Evolutionary conservation across 2,113 vertebrate genomes (phyloP).

Genomic region (Solea senegalensis): DNA sequence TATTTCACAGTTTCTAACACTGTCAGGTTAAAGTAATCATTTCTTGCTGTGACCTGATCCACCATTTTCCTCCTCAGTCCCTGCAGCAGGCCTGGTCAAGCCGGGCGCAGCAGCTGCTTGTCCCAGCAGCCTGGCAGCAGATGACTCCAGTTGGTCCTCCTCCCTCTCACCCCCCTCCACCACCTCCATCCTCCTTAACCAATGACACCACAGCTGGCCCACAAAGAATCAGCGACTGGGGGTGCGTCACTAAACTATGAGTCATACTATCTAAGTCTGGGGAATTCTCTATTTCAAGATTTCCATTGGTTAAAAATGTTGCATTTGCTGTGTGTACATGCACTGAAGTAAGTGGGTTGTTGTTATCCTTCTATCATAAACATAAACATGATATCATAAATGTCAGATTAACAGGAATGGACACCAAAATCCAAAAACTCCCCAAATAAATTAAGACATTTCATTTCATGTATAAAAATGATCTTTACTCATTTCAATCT

Average conservation of each 20-base stretch:
- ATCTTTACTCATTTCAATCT: too few relatives aligned
- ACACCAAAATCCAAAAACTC: too few relatives aligned
- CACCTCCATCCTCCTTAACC: slow-evolving; percentile 82
- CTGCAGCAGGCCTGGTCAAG: slow-evolving; percentile 88
- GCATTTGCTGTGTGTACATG: not conserved
- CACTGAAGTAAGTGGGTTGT: not conserved
- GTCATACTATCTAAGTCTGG: slow-evolving; percentile 31
- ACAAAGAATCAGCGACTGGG: slow-evolving; percentile 93
- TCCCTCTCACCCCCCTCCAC: slow-evolving; percentile 76
- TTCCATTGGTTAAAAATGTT: not conserved
- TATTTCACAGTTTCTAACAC: too few relatives aligned
- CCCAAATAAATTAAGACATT: too few relatives aligned
- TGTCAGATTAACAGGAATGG: too few relatives aligned
- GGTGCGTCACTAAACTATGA: slow-evolving; percentile 83
- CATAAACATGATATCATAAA: too few relatives aligned
- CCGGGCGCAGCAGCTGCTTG: slow-evolving; percentile 90
- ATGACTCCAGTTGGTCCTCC: slow-evolving; percentile 79
- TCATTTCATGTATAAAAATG: not conserved
- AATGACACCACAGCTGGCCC: slow-evolving; percentile 87
- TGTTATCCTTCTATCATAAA: too few relatives aligned
- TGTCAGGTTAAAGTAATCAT: too few relatives aligned
- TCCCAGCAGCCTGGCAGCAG: slow-evolving; percentile 94
- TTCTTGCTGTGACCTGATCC: not conserved
- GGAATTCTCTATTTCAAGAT: slow-evolving; percentile 12
- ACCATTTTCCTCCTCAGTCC: not conserved